These are phyloP conservation scores for Meriones unguiculatus DNA, from an alignment of 2,113 vertebrate genomes.

Conservation along the genomic window DNA sequence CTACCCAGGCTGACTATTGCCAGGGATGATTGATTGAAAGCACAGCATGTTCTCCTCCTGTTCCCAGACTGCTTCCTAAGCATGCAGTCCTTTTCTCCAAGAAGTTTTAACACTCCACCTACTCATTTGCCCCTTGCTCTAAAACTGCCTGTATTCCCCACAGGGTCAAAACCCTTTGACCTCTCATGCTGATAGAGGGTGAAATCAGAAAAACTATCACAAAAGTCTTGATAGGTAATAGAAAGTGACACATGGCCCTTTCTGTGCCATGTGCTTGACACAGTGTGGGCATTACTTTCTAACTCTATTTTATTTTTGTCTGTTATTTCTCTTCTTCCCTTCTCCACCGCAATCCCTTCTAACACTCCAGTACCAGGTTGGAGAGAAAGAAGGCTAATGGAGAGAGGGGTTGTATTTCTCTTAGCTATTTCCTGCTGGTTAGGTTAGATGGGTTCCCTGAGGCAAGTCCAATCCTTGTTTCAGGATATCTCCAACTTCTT, in stretches of 20 bases:
- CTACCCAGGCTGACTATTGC: background rate
- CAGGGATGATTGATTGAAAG: background rate
- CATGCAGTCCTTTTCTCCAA: too few species aligned
- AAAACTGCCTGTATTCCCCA: rapidly evolving
- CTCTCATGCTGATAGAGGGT: background rate
- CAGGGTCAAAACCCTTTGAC: background rate
- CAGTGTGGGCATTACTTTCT: too few species aligned
- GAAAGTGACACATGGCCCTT: background rate
- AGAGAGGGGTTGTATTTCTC: too few species aligned
- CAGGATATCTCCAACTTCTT: too few species aligned
- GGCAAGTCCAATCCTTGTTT: too few species aligned
- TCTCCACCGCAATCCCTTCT: too few species aligned
- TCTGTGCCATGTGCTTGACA: background rate
- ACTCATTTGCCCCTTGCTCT: background rate
- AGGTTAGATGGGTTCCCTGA: too few species aligned
- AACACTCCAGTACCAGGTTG: too few species aligned
- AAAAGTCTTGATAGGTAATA: background rate
- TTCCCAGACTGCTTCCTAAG: background rate
- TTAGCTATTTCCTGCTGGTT: too few species aligned
- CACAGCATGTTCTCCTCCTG: background rate
- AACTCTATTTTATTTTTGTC: too few species aligned
- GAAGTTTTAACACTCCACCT: background rate
- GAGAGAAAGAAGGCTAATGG: too few species aligned
- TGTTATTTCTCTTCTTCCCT: too few species aligned
- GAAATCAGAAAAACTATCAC: background rate